A percentile compares a stretch with the other conserved stretches of the same genome.
phyloP scores from a whole-genome alignment of 2,113 vertebrate species.

The Corythaixoides concolor region DNA sequence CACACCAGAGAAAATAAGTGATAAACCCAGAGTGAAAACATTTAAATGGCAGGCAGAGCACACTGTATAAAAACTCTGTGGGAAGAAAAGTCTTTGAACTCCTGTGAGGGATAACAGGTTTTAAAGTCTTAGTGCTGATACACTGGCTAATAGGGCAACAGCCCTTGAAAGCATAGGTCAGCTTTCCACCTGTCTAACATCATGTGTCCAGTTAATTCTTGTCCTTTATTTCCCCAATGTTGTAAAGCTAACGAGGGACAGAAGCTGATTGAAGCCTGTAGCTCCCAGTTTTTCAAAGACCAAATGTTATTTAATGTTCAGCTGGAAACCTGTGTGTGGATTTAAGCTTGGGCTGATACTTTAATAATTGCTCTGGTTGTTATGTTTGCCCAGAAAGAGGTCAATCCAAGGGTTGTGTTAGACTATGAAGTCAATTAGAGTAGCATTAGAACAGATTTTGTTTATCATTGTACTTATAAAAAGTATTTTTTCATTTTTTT shows the following conservation, averaged over 20 bases:
- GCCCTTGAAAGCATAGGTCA: not conserved
- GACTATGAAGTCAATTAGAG: not conserved
- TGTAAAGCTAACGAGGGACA: not conserved
- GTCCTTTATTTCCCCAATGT: not conserved
- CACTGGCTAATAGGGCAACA: not conserved
- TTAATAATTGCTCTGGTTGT: constrained; percentile 3
- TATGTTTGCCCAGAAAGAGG: constrained; percentile 9
- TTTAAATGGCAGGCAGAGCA: constrained; percentile 9
- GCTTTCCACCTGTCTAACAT: not conserved
- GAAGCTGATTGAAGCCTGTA: not conserved
- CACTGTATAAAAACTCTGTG: not conserved
- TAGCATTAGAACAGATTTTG: constrained; percentile 1
- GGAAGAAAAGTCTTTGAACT: not conserved
- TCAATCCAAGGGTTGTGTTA: not conserved
- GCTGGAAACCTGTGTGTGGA: not conserved
- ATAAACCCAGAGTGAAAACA: constrained; percentile 1
- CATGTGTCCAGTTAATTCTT: not conserved
- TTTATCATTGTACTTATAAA: not conserved
- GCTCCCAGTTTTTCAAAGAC: not conserved
- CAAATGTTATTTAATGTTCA: constrained; percentile 16
- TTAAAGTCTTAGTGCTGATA: not conserved
- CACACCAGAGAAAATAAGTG: not conserved
- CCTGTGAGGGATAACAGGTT: not conserved
- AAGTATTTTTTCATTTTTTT: not conserved
- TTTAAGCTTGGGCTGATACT: not conserved